These are phyloP conservation scores for Nephotettix cincticeps DNA, from an alignment of 1,140 invertebrate genomes.

Conservation along the genomic window DNA sequence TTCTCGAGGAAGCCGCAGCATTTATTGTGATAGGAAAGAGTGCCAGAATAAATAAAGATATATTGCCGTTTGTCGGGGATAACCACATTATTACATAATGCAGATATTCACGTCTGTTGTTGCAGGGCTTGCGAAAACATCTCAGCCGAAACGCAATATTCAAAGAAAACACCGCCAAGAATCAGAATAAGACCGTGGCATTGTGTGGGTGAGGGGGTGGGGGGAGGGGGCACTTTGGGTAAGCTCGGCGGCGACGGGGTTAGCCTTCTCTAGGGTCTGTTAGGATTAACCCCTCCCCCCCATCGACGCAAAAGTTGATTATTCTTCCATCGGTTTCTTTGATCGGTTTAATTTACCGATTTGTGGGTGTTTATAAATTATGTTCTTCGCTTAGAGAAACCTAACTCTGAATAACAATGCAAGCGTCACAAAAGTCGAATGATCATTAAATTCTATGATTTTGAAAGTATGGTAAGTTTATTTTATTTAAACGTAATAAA, in stretches of 20 bases:
- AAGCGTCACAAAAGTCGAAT: too few relatives aligned
- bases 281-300: neutral
- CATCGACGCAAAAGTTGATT: neutral
- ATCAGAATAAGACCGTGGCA: neutral
- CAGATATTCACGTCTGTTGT: slow-evolving; percentile 5
- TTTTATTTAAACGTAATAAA: too few relatives aligned
- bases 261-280: neutral
- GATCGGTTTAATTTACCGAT: too few relatives aligned
- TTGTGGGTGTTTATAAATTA: too few relatives aligned
- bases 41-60: neutral
- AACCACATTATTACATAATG: slow-evolving; percentile 10
- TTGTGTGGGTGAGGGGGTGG: neutral
- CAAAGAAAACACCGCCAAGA: neutral
- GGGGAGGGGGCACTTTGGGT: neutral
- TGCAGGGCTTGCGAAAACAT: slow-evolving; percentile 1
- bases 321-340: too few relatives aligned
- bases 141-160: neutral
- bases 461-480: too few relatives aligned
- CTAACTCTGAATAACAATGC: too few relatives aligned
- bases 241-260: neutral
- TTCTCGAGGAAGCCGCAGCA: too few relatives aligned
- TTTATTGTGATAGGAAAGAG: too few relatives aligned
- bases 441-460: too few relatives aligned
- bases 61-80: neutral
- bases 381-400: too few relatives aligned